Base-by-base conservation (phyloP, 2,113 vertebrate species). In the Sisor rabdophorus region DNA sequence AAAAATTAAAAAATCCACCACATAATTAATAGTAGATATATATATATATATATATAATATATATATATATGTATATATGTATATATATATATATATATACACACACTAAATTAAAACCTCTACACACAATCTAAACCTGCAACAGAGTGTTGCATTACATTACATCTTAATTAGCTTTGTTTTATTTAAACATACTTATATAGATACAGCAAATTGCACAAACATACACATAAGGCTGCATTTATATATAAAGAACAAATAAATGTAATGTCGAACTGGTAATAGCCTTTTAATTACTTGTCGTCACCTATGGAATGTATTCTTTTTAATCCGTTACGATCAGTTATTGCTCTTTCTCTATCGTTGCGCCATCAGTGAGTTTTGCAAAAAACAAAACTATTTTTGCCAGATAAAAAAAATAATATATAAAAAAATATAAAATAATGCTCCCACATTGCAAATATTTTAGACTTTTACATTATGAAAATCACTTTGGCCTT, bases 241-340 rank as follows among this genome's bases (percentile, higher is more conserved):
- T 59, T 60, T 28, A 48, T 17, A 30, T 58, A 24, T n/a, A n/a
- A n/a, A n/a, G n/a, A 36, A 59, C 17, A 60, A 47, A 22, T 47
- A 1, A 2, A 9, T 26, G 22, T 47, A 58, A 19, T 72, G 11
- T 17, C 53, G 58, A 9, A n/a, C 24, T 65, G 13, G 12, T 50
- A 2, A 50, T 47, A 22, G 13, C 16, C 13, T 16, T 16, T 5
- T 44, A 2, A 65, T 67, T 67, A 26, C 24, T 28, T 28, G 20
- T 26, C 3, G 16, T 22, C 12, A 69, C 1, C 9, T 24, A 30
- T 11, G 24, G 26, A 73, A 40, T 60, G 19, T 76, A 56, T 76
- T 32, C 54, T 68, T 76, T 74, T 68, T 68, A 32, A 58, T 44
- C 20, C 13, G 8, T 67, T 52, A 76, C 4, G 12, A 32, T 6